Evolutionary conservation across 2,888 invertebrate species (phyloP).

Genomic region (Teinopalpus imperialis): DNA sequence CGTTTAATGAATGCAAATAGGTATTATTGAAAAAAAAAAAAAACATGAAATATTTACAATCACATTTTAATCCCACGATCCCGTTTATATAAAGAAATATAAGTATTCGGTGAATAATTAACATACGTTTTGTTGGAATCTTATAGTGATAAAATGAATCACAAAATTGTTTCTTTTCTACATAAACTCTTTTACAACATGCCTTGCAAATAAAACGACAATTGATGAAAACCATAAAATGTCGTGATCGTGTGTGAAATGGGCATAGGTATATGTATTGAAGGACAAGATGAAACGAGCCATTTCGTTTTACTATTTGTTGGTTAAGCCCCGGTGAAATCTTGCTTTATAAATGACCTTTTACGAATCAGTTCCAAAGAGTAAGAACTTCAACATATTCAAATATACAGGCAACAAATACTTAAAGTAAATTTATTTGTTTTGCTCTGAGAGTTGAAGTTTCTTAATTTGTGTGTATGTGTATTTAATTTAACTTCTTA

Average conservation of each 20-base stretch:
- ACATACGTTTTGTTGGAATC: conserved; percentile 18
- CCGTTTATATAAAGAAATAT: no score
- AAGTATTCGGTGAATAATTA: no score
- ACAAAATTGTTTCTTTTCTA: conserved; percentile 20
- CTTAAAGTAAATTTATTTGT: no score
- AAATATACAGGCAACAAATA: no score
- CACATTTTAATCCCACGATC: no score
- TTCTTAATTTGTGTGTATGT: no score
- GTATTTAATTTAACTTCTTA: no score
- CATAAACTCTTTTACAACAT: conserved; percentile 27
- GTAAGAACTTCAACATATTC: neutral
- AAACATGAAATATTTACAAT: no score
- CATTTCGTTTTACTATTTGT: conserved; percentile 22
- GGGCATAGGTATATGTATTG: conserved; percentile 23
- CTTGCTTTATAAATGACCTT: neutral
- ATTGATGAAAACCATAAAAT: conserved; percentile 34
- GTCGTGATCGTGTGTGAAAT: conserved; percentile 29
- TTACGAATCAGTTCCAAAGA: neutral
- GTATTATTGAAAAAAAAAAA: no score
- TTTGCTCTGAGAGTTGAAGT: no score
- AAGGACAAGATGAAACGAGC: conserved; percentile 22
- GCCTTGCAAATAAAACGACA: conserved; percentile 29
- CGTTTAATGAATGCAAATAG: no score
- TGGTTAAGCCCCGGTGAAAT: conserved; percentile 6
- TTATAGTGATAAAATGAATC: conserved; percentile 17